Evolutionary conservation across 1,140 invertebrate species (phyloP), one percentile per base, ranked within the genome.

Genomic region (Lordiphosa clarofinis): DNA sequence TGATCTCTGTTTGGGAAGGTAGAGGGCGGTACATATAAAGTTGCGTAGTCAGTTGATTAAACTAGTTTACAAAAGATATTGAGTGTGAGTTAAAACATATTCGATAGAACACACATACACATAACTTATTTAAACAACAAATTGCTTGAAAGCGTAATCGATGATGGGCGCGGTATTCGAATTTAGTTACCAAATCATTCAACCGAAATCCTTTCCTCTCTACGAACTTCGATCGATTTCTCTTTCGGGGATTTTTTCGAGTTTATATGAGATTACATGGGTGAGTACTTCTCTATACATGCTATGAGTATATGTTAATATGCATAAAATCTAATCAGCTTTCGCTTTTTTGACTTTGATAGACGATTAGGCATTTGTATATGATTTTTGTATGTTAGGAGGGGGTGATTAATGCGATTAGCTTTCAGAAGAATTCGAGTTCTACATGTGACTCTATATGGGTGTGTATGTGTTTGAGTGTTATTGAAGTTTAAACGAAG

Each of bases 41-140:
- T 10, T 10, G 24, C 9, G 43, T 21, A 38, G 52, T 57, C 56
- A 46, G 36, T 37, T 53, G 50, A 59, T 59, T 43, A 84, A 81
- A 84, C 38, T 81, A 81, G 68, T 61, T 60, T 81, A 81, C 76
- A 81, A 81, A 64, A 82, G 76, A 31, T 53, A 43, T 54, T 39
- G 19, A 24, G 5, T 28, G 21, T 46, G n/a, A 9, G 40, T 37
- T 31, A 60, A 54, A 49, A 55, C 46, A 66, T 73, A 70, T 79
- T 70, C 54, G 74, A 70, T 31, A 8, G 28, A 8, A 31, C 28
- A 31, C 7, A 68, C 63, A 65, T 61, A 66, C 70, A 75, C 56
- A 71, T 40, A 52, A 65, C 39, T 53, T 28, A 52, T 19, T 40
- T 21, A 37, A 21, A 28, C 46, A 48, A 53, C 31, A 24, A 35